Evolutionary conservation across 2,113 vertebrate genomes (phyloP), one percentile per base, ranked within the genome.

Genomic region (Coryphaenoides rupestris): DNA sequence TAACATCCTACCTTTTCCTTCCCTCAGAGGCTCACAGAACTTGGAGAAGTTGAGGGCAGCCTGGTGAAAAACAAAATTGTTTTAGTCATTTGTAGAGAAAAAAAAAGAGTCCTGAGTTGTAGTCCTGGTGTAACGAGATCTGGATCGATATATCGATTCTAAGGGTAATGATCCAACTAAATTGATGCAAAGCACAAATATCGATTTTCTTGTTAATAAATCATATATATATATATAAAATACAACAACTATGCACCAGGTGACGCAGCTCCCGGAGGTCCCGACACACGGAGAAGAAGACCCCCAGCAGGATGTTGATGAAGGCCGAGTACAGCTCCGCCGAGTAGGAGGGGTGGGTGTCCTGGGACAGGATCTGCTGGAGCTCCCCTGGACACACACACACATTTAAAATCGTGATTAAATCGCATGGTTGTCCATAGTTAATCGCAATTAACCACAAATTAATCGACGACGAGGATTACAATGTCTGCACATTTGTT

Each of bases 241-340:
- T n/a, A n/a, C n/a, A n/a, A n/a, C n/a, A n/a, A n/a, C n/a, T 72
- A 24, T 92, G 92, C 72, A 98, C 97, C 92, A 99, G 87, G 87
- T 98, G 95, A 12, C 87, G 90, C 45, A 99, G 95, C 72, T 99
- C 97, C 63, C 94, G 91, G 76, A 99, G 88, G 85, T 99, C 96
- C 67, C 96, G 91, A 77, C 96, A 99, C 52, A 98, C 96, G 0
- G 94, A 92, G 79, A 94, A 98, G 81, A 99, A 99, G 69, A 99
- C 96, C 62, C 96, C 95, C 79, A 99, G 93, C 62, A 99, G 90
- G 85, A 99, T 96, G 85, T 95, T 98, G 81, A 98, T 92, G 81
- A 95, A 99, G 1, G 94, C 92, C 19, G 93, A 82, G 81, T 98
- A 99, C 71, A 99, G 92, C 67, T 98, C 96, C 1, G 90, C 83